phyloP scores from a whole-genome alignment of 1,140 invertebrate species.

The Nomia melanderi region DNA sequence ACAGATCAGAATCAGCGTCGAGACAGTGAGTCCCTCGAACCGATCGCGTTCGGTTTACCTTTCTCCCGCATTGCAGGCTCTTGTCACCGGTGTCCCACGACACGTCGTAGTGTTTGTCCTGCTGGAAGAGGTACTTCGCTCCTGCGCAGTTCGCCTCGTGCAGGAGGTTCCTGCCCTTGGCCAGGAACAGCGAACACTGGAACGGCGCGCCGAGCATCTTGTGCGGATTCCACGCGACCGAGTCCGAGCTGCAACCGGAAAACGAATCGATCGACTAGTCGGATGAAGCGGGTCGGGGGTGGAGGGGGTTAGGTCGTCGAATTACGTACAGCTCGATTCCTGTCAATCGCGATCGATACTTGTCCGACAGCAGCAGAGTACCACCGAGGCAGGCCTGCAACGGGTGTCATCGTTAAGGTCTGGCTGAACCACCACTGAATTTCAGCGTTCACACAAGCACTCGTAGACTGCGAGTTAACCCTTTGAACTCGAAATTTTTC shows the following conservation, averaged over 20 bases:
- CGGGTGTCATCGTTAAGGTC: too few species aligned
- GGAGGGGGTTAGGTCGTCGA: accelerated
- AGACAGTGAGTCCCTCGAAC: too few species aligned
- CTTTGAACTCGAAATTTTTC: too few species aligned
- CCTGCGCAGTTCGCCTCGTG: slow-evolving; percentile 88
- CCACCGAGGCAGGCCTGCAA: slow-evolving; percentile 92
- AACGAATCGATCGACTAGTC: not conserved
- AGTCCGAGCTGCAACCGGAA: slow-evolving; percentile 84
- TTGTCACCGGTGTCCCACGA: slow-evolving; percentile 96
- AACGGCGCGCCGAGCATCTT: slow-evolving; percentile 94
- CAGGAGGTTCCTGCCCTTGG: slow-evolving; percentile 85
- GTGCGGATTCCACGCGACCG: slow-evolving; percentile 96
- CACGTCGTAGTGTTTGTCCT: slow-evolving; percentile 96
- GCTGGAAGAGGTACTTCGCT: slow-evolving; percentile 94
- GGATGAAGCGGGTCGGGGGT: not conserved
- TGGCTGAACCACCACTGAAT: too few species aligned
- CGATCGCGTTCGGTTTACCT: slow-evolving; percentile 78
- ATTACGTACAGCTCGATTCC: slow-evolving; percentile 86
- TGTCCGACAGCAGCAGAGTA: slow-evolving; percentile 86
- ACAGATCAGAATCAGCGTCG: too few species aligned
- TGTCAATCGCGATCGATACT: slow-evolving; percentile 83
- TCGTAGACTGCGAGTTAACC: too few species aligned
- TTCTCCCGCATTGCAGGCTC: slow-evolving; percentile 95
- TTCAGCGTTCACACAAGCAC: too few species aligned
- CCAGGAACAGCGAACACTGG: slow-evolving; percentile 92